phyloP scores from a whole-genome alignment of 1,140 invertebrate genomes.

The Drosophila suzukii region DNA sequence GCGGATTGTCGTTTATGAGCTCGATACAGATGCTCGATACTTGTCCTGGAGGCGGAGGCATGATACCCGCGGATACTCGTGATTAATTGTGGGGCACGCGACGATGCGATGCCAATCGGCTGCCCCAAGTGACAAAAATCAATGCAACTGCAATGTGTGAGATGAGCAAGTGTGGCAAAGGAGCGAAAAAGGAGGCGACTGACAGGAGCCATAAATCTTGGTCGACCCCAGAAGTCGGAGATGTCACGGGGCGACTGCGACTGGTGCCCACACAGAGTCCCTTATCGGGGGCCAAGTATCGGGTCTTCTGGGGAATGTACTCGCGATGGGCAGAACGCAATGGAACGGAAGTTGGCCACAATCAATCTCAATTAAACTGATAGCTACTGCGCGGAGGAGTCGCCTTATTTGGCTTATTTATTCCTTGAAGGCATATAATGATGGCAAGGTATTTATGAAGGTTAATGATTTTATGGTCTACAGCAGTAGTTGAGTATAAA shows the following conservation, averaged over 20 bases:
- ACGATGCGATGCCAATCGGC: constrained; percentile 65
- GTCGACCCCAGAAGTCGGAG: constrained; percentile 34
- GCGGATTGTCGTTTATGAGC: constrained; percentile 47
- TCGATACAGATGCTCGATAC: constrained; percentile 17
- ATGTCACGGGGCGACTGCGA: constrained; percentile 58
- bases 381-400: constrained; percentile 47
- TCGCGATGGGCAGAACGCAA: not conserved
- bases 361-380: constrained; percentile 80
- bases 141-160: constrained; percentile 71
- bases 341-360: constrained; percentile 68
- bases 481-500: not conserved
- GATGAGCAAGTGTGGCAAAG: constrained; percentile 47
- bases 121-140: constrained; percentile 72
- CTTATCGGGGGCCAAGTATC: constrained; percentile 65
- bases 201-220: constrained; percentile 65
- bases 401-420: not conserved
- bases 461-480: not conserved
- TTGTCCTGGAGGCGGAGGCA: constrained; percentile 1
- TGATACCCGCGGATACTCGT: constrained; percentile 19
- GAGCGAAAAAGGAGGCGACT: constrained; percentile 9
- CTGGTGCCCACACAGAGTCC: constrained; percentile 61
- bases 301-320: constrained; percentile 63
- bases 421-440: constrained; percentile 7
- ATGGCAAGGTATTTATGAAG: not conserved
- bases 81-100: constrained; percentile 72